Evolutionary conservation across 2,797 vertebrate species (phyloP).

Genomic region (Phalloptychus januarius): DNA sequence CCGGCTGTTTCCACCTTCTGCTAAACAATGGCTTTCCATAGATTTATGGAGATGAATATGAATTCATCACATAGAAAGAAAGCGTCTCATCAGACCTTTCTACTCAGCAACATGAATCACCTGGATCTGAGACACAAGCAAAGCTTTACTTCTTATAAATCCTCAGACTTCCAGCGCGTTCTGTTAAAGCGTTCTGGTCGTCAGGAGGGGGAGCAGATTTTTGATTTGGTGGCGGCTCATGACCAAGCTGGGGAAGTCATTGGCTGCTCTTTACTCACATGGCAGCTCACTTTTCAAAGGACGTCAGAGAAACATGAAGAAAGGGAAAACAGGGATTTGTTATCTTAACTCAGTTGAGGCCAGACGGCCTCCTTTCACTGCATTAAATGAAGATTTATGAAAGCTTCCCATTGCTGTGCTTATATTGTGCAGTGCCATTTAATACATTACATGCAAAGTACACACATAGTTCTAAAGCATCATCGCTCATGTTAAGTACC

Average conservation of each 20-base stretch:
- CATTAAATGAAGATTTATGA: constrained; percentile 64
- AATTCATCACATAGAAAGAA: constrained; percentile 55
- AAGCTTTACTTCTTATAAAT: constrained; percentile 56
- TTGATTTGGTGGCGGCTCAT: constrained; percentile 58
- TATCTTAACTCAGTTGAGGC: constrained; percentile 69
- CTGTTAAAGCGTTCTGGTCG: constrained; percentile 52
- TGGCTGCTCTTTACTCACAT: constrained; percentile 46
- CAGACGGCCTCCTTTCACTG: constrained; percentile 53
- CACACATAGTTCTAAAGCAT: constrained; percentile 47
- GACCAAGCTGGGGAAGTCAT: constrained; percentile 66
- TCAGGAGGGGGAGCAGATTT: constrained; percentile 26
- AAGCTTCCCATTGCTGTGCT: constrained; percentile 36
- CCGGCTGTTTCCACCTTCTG: constrained; percentile 9
- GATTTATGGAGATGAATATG: constrained; percentile 69
- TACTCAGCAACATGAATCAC: constrained; percentile 46
- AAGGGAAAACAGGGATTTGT: constrained; percentile 63
- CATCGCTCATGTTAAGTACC: constrained; percentile 58
- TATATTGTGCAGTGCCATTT: constrained; percentile 33
- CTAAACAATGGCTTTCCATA: constrained; percentile 45
- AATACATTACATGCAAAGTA: constrained; percentile 13
- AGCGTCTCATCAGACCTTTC: constrained; percentile 42
- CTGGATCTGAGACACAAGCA: constrained; percentile 58
- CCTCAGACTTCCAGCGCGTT: constrained; percentile 40
- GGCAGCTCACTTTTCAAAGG: constrained; percentile 58
- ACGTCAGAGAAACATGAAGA: constrained; percentile 46